Conservation (phyloP, 2,888 invertebrate species). For the Cantharis flavilabris region DNA sequence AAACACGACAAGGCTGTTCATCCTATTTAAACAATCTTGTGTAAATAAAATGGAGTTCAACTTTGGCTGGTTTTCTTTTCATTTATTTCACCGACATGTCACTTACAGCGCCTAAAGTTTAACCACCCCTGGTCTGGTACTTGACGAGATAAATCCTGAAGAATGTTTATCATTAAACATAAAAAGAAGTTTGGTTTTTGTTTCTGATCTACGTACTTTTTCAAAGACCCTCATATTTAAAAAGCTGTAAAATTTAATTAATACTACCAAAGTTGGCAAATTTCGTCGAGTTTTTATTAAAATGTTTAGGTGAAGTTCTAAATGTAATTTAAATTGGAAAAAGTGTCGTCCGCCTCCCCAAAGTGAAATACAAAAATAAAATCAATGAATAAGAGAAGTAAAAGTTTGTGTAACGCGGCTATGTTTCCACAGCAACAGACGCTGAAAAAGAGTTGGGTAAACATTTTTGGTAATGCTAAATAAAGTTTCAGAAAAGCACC, state of each 20-base stretch:
- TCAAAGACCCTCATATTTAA: neutral
- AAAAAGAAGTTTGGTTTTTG: no score
- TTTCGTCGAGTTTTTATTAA: neutral
- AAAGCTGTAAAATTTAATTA: neutral
- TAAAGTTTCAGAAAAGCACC: neutral
- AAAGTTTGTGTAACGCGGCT: neutral
- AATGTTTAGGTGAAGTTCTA: neutral
- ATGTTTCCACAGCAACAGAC: slow-evolving; percentile 5
- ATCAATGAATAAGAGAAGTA: slow-evolving; percentile 2
- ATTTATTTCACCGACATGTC: no score
- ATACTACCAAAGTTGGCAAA: neutral
- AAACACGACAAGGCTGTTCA: no score
- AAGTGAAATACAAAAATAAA: neutral
- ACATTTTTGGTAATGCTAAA: slow-evolving; percentile 15
- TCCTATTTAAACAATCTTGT: no score
- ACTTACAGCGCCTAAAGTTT: no score
- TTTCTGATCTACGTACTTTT: neutral
- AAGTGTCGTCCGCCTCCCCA: neutral
- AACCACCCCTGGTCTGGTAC: no score
- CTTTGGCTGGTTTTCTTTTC: no score
- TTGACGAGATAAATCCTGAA: no score
- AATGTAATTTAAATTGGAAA: neutral
- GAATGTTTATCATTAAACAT: no score
- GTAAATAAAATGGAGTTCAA: no score
- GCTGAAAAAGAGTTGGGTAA: slow-evolving; percentile 6